phyloP scores from a whole-genome alignment of 2,797 vertebrate genomes.

The Oryzias dopingdopingensis region DNA sequence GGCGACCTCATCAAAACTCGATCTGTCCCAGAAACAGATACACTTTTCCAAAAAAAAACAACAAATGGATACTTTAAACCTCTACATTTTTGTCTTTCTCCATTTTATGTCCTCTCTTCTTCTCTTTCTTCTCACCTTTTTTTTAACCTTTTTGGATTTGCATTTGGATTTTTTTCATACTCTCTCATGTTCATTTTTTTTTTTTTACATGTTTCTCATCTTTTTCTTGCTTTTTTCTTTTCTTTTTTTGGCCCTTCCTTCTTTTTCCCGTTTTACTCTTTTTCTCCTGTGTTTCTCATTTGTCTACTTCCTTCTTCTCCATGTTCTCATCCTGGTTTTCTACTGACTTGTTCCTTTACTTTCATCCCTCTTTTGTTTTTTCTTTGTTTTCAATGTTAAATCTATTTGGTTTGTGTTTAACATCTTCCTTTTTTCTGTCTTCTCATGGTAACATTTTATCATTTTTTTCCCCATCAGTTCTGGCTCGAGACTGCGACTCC shows the following conservation, averaged over 20 bases:
- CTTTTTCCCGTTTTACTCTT: not conserved
- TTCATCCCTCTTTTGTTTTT: not conserved
- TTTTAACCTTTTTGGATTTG: conserved; percentile 2
- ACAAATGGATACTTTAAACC: too few relatives aligned
- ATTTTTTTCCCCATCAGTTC: conserved; percentile 56
- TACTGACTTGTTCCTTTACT: not conserved
- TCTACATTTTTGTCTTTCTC: not conserved
- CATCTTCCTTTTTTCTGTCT: too few relatives aligned
- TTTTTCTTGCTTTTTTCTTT: not conserved
- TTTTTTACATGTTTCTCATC: not conserved
- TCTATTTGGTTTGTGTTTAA: not conserved
- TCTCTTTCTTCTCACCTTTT: not conserved
- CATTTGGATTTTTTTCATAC: not conserved
- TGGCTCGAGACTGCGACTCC: conserved; percentile 87
- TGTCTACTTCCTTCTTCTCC: too few relatives aligned
- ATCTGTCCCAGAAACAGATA: too few relatives aligned
- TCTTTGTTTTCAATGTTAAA: not conserved
- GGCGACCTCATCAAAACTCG: too few relatives aligned
- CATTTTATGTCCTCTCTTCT: not conserved
- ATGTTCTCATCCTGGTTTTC: too few relatives aligned
- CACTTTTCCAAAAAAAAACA: too few relatives aligned
- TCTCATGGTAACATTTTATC: not conserved
- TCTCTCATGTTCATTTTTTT: not conserved
- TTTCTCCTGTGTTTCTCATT: not conserved
- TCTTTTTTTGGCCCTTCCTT: not conserved